Base-by-base conservation (phyloP, 2,888 invertebrate genomes). In the Pyralis farinalis region DNA sequence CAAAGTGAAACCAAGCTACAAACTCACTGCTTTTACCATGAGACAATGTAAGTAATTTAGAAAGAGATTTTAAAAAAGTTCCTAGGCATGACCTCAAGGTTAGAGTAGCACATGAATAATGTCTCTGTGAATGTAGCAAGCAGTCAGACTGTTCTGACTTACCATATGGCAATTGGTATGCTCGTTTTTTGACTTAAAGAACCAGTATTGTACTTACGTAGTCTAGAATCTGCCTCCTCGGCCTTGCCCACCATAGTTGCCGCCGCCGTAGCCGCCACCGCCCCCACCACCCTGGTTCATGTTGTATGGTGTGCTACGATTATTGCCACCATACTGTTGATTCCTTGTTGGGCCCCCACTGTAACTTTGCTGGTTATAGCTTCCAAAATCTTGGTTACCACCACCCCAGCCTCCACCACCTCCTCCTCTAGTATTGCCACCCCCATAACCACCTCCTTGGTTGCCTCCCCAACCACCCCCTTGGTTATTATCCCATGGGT, bases 311-410 rank as follows among this genome's bases (percentile, higher is more conserved):
- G 94, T 83, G 30, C 93, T 87, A 55, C 94, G 87, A 63, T 93
- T 93, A 51, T 92, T 93, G 63, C 91, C 90, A 62, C 91, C 90
- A 79, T 91, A 93, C 62, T 93, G 94, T 64, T 94, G 94, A 71
- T 91, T 94, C 58, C 97, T 92, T 58, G 96, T 93, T 1, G 97
- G 96, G 0, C 97, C 97, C 34, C 96, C 97, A 42, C 95, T 93
- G 66, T 95, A 96, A 42, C 93, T 92, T 71, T 96, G 96, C 63
- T 96, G 96, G 68, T 95, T 94, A 50, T 94, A 94, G 53, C 91
- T 93, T 45, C 95, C 95, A 61, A 95, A 95, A 59, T 92, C 93
- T 67, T 93, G 93, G 55, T 92, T 92, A 31, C 92, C 91, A 85
- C 91, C 90, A 34, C 71, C 60, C 34, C 77, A 72, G 3, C 89